These are phyloP conservation scores for Drosophila longiperda DNA, from an alignment of 2,888 invertebrate species.

Conservation along the genomic window DNA sequence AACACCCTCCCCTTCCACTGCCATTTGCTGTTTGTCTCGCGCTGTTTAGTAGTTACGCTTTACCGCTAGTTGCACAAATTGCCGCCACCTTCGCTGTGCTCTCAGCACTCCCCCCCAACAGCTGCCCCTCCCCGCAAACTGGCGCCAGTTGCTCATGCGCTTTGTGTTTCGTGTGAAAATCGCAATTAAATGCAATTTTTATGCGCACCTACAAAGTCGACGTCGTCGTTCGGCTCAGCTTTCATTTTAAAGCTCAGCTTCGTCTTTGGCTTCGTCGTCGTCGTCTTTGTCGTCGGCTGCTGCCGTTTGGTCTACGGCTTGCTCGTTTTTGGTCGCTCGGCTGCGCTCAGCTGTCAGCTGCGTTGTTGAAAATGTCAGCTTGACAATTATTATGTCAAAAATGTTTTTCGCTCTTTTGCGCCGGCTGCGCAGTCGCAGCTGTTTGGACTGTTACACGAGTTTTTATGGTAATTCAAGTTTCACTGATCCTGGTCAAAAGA, in stretches of 20 bases:
- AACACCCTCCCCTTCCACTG: not conserved
- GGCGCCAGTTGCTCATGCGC: slow-evolving; percentile 75
- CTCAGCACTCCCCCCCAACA: not conserved
- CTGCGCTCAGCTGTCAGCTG: slow-evolving; percentile 78
- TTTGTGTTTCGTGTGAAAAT: slow-evolving; percentile 83
- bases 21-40: slow-evolving; percentile 48
- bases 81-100: slow-evolving; percentile 35
- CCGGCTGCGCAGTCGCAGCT: slow-evolving; percentile 70
- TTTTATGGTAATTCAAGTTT: slow-evolving; percentile 81
- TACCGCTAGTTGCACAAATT: slow-evolving; percentile 80
- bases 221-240: slow-evolving; percentile 54
- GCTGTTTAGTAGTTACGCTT: slow-evolving; percentile 78
- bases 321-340: slow-evolving; percentile 28
- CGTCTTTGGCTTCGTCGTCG: slow-evolving; percentile 17
- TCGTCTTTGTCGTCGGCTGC: slow-evolving; percentile 26
- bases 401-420: slow-evolving; percentile 57
- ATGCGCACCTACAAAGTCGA: slow-evolving; percentile 73
- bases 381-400: slow-evolving; percentile 83
- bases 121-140: slow-evolving; percentile 9
- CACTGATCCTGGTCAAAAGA: no score
- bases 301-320: slow-evolving; percentile 2
- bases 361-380: slow-evolving; percentile 82
- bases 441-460: slow-evolving; percentile 78
- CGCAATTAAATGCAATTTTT: slow-evolving; percentile 83
- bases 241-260: slow-evolving; percentile 54